Evolutionary conservation across 2,888 invertebrate species (phyloP).

Genomic region (Spodoptera picta): DNA sequence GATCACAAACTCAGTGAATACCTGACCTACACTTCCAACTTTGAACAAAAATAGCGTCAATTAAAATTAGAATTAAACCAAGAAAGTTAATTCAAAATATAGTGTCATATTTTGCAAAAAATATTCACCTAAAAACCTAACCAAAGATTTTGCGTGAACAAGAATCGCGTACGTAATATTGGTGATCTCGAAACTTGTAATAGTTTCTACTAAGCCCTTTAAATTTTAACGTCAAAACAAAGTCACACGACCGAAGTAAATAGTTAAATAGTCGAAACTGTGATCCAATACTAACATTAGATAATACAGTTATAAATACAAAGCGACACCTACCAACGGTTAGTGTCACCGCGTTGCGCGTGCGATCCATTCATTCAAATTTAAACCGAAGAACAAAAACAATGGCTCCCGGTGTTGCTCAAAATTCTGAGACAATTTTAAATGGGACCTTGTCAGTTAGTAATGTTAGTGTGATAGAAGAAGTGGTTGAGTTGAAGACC

Average conservation of each 20-base stretch:
- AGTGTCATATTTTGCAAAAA: too few relatives aligned
- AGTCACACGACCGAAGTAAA: constrained; percentile 37
- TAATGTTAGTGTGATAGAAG: constrained; percentile 62
- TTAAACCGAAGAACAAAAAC: constrained; percentile 38
- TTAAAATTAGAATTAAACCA: too few relatives aligned
- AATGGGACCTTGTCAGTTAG: constrained; percentile 62
- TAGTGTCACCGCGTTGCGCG: constrained; percentile 75
- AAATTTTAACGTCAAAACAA: constrained; percentile 45
- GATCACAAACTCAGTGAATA: too few relatives aligned
- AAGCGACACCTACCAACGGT: constrained; percentile 64
- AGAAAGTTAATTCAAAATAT: too few relatives aligned
- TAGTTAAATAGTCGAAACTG: constrained; percentile 59
- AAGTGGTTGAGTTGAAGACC: constrained; percentile 59
- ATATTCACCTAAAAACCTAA: too few relatives aligned
- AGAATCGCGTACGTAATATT: neutral
- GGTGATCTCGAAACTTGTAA: neutral
- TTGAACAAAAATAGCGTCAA: too few relatives aligned
- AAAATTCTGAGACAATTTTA: constrained; percentile 72
- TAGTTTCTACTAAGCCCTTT: constrained; percentile 23
- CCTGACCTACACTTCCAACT: too few relatives aligned
- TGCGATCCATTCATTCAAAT: constrained; percentile 61
- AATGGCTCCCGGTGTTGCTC: constrained; percentile 81
- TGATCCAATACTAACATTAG: constrained; percentile 57
- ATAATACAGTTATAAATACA: constrained; percentile 83
- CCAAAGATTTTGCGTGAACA: too few relatives aligned